Evolutionary conservation across 2,888 invertebrate genomes (phyloP).

Genomic region (Drosophila cracens): DNA sequence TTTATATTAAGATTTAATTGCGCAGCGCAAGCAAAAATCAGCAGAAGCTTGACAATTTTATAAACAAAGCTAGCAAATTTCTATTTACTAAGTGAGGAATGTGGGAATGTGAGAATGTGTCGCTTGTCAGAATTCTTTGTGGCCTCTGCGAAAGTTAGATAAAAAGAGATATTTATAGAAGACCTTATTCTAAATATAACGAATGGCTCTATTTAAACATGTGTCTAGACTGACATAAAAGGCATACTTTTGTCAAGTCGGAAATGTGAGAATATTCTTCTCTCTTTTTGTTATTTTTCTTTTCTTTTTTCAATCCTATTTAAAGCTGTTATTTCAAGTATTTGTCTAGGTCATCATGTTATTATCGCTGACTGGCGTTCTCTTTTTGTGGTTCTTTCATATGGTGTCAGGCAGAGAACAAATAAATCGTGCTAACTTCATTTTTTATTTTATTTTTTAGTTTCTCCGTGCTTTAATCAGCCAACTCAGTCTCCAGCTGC

Average conservation of each 20-base stretch:
- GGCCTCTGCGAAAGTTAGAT: not conserved
- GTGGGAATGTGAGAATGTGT: not conserved
- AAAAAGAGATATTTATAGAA: conserved; percentile 10
- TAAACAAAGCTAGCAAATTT: not conserved
- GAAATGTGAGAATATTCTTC: not conserved
- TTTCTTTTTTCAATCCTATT: conserved; percentile 22
- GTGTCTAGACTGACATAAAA: conserved; percentile 30
- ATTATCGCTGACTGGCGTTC: conserved; percentile 34
- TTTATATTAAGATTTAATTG: not conserved
- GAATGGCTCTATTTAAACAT: conserved; percentile 13
- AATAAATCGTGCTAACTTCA: conserved; percentile 39
- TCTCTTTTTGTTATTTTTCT: not conserved
- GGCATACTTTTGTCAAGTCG: conserved; percentile 12
- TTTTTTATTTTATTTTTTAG: not conserved
- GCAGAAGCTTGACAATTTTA: not conserved
- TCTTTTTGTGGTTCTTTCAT: conserved; percentile 29
- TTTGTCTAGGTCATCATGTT: conserved; percentile 53
- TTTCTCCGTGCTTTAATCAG: not conserved
- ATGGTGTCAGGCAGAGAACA: conserved; percentile 47
- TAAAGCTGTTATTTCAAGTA: conserved; percentile 52
- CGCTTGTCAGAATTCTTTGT: not conserved
- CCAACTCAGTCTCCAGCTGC: conserved; percentile 12
- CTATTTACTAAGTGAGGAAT: not conserved
- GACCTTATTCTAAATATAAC: conserved; percentile 20
- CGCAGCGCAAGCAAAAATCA: not conserved